phyloP scores from a whole-genome alignment of 30 jellyfish, hydroid and myxozoan species.

The Aurelia aurita complex sp. Pacific region DNA sequence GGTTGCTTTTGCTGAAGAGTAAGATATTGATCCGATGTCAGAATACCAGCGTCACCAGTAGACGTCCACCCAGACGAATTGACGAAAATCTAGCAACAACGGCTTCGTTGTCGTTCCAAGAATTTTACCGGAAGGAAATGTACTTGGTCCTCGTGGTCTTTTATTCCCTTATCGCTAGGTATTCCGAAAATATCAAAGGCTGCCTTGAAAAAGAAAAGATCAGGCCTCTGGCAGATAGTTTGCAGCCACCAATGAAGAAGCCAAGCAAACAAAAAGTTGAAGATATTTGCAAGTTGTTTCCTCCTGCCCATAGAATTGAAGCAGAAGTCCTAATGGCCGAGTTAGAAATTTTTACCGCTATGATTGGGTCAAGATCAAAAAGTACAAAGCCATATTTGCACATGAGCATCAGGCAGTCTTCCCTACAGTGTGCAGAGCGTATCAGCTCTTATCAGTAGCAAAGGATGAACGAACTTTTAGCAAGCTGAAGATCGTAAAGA shows the following conservation, averaged over 20 bases:
- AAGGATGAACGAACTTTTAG: slow-evolving; percentile 40
- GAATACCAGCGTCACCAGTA: slow-evolving; percentile 37
- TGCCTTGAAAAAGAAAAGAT: slow-evolving; percentile 20
- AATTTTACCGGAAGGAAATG: slow-evolving; percentile 41
- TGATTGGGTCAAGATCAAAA: neutral
- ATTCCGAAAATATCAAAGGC: slow-evolving; percentile 21
- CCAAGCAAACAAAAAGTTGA: too few species aligned
- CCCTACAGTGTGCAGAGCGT: slow-evolving; percentile 25
- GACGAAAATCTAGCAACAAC: slow-evolving; percentile 40
- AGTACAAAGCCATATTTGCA: neutral
- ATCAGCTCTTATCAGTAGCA: slow-evolving; percentile 24
- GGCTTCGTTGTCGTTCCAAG: slow-evolving; percentile 31
- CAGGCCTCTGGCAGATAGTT: slow-evolving; percentile 34
- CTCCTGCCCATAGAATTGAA: too few species aligned
- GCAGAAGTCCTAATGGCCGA: neutral
- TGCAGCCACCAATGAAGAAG: too few species aligned
- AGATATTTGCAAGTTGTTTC: too few species aligned
- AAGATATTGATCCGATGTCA: slow-evolving; percentile 24
- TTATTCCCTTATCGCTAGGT: slow-evolving; percentile 5
- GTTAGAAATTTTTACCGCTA: slow-evolving; percentile 7
- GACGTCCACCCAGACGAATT: slow-evolving; percentile 43
- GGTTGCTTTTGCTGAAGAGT: slow-evolving; percentile 16
- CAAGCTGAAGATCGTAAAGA: slow-evolving; percentile 34
- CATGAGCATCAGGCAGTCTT: slow-evolving; percentile 18
- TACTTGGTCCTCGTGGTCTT: slow-evolving; percentile 8